Percentiles rank a stretch among this genome's conserved stretches.
Conservation (phyloP, 1,140 invertebrate genomes). For the Dendrolimus punctatus region DNA sequence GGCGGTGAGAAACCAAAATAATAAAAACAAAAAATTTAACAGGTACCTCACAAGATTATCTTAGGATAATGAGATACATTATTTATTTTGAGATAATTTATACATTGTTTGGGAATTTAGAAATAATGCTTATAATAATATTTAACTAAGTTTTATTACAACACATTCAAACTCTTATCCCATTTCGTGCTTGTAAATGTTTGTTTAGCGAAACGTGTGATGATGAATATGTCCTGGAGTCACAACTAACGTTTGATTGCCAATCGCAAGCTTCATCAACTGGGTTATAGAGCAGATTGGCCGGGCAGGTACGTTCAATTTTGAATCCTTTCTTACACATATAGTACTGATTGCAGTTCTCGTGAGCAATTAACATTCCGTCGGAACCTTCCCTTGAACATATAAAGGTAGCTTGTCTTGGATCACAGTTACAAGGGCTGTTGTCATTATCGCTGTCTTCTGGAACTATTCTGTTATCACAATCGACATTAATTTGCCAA, state of each 20-base stretch:
- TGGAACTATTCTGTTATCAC: conserved; percentile 19
- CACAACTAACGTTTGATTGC: conserved; percentile 67
- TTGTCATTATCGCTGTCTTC: background rate
- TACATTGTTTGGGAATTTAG: too few relatives aligned
- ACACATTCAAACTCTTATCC: background rate
- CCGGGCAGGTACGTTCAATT: conserved; percentile 45
- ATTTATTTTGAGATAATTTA: too few relatives aligned
- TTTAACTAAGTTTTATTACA: background rate
- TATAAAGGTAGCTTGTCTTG: conserved; percentile 17
- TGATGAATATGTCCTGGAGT: conserved; percentile 12
- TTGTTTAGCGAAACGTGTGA: conserved; percentile 13
- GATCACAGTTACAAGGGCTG: conserved; percentile 16
- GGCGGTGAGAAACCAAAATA: too few relatives aligned
- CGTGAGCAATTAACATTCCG: conserved; percentile 26
- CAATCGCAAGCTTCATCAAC: conserved; percentile 73
- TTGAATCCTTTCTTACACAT: conserved; percentile 24
- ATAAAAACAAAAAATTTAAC: too few relatives aligned
- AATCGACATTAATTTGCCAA: conserved; percentile 67
- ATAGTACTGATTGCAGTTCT: conserved; percentile 38
- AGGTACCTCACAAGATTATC: too few relatives aligned
- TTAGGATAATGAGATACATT: too few relatives aligned
- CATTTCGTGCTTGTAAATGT: conserved; percentile 12
- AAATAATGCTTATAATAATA: too few relatives aligned
- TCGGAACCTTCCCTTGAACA: conserved; percentile 25
- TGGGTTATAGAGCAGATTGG: conserved; percentile 72